phyloP scores from a whole-genome alignment of 2,888 invertebrate genomes.

The Lithophane leautieri region DNA sequence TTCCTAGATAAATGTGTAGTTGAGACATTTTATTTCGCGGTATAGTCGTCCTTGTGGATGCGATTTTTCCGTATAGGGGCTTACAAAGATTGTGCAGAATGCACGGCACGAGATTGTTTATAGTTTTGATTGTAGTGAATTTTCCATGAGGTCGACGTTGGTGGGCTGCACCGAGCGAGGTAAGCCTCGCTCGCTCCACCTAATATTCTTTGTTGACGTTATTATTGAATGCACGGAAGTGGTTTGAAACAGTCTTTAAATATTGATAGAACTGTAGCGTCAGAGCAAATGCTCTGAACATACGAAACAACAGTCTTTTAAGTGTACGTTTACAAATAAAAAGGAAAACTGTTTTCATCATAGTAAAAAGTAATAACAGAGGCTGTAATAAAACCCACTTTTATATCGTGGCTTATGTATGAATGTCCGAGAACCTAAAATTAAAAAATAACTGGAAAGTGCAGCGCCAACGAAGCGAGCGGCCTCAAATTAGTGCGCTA shows the following conservation, averaged over 20 bases:
- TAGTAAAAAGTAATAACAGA: constrained; percentile 14
- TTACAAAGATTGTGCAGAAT: constrained; percentile 73
- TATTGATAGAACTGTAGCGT: constrained; percentile 37
- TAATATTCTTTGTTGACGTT: constrained; percentile 48
- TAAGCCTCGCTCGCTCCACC: constrained; percentile 34
- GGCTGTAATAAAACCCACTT: constrained; percentile 33
- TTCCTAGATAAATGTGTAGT: constrained; percentile 68
- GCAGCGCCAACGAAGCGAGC: constrained; percentile 52
- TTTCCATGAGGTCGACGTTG: constrained; percentile 53
- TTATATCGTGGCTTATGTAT: constrained; percentile 40
- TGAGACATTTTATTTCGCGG: constrained; percentile 68
- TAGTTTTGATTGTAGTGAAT: constrained; percentile 62
- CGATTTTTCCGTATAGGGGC: constrained; percentile 80
- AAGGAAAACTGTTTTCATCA: constrained; percentile 7
- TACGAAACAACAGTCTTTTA: constrained; percentile 5
- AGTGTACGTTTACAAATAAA: constrained; percentile 5
- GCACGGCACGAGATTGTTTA: constrained; percentile 49
- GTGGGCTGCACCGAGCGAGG: constrained; percentile 34
- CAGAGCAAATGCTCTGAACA: constrained; percentile 19
- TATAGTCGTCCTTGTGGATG: constrained; percentile 75
- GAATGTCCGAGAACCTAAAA: constrained; percentile 40
- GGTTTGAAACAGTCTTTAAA: constrained; percentile 46
- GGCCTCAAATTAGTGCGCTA: constrained; percentile 51
- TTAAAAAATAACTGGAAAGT: constrained; percentile 49
- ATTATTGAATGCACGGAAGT: constrained; percentile 48